A percentile compares a stretch with the other conserved stretches of the same genome.
Conservation (phyloP, 1,140 invertebrate species). For the Neodiprion virginianus region DNA sequence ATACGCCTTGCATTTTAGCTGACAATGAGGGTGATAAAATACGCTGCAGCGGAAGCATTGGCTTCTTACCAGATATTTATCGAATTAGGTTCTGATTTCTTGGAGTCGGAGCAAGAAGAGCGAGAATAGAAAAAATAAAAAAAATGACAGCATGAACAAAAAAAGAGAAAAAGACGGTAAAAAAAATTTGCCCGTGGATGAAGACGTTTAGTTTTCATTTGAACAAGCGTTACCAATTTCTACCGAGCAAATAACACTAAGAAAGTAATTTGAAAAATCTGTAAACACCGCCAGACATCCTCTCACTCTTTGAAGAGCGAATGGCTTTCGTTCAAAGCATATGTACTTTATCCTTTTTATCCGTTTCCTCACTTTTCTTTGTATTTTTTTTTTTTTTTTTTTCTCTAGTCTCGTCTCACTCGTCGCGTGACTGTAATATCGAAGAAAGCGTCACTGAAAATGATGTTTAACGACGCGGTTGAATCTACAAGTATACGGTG, state of each 20-base stretch:
- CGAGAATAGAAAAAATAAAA: too few species aligned
- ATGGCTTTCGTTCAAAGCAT: neutral
- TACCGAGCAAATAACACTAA: neutral
- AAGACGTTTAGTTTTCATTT: neutral
- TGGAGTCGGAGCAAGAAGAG: neutral
- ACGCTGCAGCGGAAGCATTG: neutral
- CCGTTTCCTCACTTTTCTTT: neutral
- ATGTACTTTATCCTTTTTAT: neutral
- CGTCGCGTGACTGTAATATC: too few species aligned
- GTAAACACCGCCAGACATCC: neutral
- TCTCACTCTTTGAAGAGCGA: neutral
- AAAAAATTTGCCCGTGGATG: neutral
- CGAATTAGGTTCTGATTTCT: neutral
- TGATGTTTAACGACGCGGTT: too few species aligned
- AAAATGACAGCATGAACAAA: too few species aligned
- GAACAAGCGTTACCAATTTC: neutral
- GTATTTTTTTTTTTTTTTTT: neutral
- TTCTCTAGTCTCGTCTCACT: neutral
- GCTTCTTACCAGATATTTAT: neutral
- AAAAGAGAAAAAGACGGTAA: too few species aligned
- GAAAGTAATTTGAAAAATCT: conserved; percentile 8
- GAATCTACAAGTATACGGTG: too few species aligned
- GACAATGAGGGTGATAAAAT: neutral
- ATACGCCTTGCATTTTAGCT: neutral
- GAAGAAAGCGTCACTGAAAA: too few species aligned